Base-by-base conservation (phyloP, 2,888 invertebrate species). In the Drosophila neonasuta region DNA sequence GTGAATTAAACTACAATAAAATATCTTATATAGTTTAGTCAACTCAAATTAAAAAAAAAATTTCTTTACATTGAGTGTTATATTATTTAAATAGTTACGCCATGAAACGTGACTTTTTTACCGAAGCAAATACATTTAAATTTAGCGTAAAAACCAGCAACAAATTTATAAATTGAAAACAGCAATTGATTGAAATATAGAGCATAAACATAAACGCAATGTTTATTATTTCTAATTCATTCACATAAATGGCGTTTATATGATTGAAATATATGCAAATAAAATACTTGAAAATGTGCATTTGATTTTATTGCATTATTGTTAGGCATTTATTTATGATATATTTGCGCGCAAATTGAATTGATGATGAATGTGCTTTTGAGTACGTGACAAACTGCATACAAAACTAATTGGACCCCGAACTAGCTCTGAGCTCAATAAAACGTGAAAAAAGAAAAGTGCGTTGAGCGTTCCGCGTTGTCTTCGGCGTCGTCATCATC, bases 301-400 rank as follows among this genome's bases (percentile, higher is more conserved):
- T 15, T 41, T 41, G 8, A 41, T 41, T 41, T 41, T 41, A 41
- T 41, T 41, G 39, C 13, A 15, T 15, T 41, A 41, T 41, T 41
- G 13, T 13, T 8, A 8, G 8, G 39, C 39, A 3, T 41, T 41
- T 15, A 41, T 15, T 41, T 41, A 8, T 15, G 3, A 8, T 41
- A 15, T 41, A 41, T 41, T 41, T 13, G 8, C 39, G 39, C 15
- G 39, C 39, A 41, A 41, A 41, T 41, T 8, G 39, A 41, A 41
- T 41, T 15, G 15, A 41, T 41, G 13, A 41, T 15, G 15, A 41
- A 15, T 41, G 7, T 41, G 39, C 7, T 8, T 32, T 8, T 2
- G 15, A 30, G 17, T 39, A 50, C 36, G 76, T 82, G 82, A 64
- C 83, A 65, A 79, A 82, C 50, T 62, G 77, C 59, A 65, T 61